These are phyloP conservation scores for Scaptomyza hsui DNA, from an alignment of 1,140 invertebrate species.

Conservation along the genomic window DNA sequence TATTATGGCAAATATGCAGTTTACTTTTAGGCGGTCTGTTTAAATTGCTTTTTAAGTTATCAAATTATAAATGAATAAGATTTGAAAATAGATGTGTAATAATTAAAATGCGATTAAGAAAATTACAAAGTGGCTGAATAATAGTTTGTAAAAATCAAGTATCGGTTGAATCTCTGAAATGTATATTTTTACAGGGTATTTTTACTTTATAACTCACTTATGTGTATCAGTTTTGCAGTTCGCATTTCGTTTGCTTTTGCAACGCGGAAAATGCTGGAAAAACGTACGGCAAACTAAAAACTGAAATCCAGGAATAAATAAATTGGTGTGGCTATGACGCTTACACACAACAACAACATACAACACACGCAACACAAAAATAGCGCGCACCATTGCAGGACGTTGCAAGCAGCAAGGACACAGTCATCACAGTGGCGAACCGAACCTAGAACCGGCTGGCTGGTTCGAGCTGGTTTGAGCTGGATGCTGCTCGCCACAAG, in stretches of 20 bases:
- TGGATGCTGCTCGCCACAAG: conserved; percentile 31
- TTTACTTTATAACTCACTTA: background rate
- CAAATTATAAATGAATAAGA: no score
- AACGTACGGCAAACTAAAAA: conserved; percentile 76
- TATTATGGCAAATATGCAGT: no score
- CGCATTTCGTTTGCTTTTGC: conserved; percentile 6
- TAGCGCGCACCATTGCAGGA: conserved; percentile 3
- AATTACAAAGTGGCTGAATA: no score
- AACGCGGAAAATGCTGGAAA: conserved; percentile 50
- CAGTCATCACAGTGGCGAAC: conserved; percentile 12
- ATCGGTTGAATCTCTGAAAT: background rate
- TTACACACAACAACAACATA: conserved; percentile 43
- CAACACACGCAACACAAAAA: conserved; percentile 13
- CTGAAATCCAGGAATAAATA: conserved; percentile 80
- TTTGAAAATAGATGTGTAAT: no score
- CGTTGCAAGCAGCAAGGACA: conserved; percentile 67
- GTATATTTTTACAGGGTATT: conserved; percentile 11
- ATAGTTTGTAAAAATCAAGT: no score
- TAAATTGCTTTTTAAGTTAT: no score
- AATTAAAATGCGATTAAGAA: no score
- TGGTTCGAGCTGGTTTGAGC: background rate
- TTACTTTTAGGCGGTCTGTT: no score
- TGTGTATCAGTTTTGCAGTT: background rate
- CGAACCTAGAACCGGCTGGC: conserved; percentile 12
- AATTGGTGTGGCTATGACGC: conserved; percentile 81